Base-by-base conservation (phyloP, 2,797 vertebrate genomes). In the Florisuga fusca region DNA sequence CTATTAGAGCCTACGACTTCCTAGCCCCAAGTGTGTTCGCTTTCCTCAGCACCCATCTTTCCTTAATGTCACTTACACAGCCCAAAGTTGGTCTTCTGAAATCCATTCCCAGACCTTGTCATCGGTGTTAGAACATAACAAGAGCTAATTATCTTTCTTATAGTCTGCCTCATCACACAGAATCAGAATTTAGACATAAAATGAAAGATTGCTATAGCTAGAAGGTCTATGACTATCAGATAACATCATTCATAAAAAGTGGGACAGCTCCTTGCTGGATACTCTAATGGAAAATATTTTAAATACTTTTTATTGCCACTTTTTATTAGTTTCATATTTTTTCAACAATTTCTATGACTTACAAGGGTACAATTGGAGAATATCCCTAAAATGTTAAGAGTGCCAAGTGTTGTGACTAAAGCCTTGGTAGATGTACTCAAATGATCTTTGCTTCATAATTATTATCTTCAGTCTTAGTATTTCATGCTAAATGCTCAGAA, bases 291-390 rank as follows among this genome's bases (percentile, higher is more conserved):
- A 87, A 95, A 89, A 75, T 36, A 93, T 36, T 84, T 87, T 8
- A 77, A 92, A 76, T 80, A 71, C 10, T 58, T 93, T 84, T 77
- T 71, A 95, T 55, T 87, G 53, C 31, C 38, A 41, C 48, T 89
- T 93, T 85, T 91, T 83, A 83, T 63, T 72, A 82, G 67, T 83
- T 89, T 80, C 31, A 36, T 80, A 26, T 51, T 89, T 95, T 84
- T 85, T 62, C 29, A 78, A 69, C 15, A 80, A 55, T 81, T 77
- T 75, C 61, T 75, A 29, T 80, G 64, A 75, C 43, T 75, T 58
- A 85, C 26, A 92, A 75, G 33, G 18, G 29, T 61, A 93, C 23
- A 33, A 43, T 38, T 73, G 66, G 31, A 93, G 84, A 93, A 87
- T 51, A 5, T 21, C 51, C 29, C 38, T 48, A 31, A 87, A 89